Conservation (phyloP, 2,888 invertebrate genomes). For the Tinea trinotella region DNA sequence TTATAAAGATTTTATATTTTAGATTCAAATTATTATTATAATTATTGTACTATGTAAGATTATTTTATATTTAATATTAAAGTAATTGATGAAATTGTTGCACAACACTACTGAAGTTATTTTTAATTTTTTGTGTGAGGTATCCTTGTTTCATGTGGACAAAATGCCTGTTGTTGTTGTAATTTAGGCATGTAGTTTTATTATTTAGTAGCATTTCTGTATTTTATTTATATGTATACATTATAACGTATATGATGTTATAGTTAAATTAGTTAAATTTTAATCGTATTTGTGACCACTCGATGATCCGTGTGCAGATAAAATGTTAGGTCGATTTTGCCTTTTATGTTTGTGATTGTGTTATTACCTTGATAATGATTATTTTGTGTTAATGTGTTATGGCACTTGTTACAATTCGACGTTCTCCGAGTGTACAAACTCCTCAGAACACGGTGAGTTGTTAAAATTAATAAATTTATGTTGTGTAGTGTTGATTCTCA, state of each 20-base stretch:
- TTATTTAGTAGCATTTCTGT: not conserved
- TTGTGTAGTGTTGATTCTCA: not conserved
- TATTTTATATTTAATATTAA: not conserved
- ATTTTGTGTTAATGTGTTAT: slow-evolving; percentile 62
- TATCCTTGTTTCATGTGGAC: slow-evolving; percentile 17
- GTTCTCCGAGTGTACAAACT: slow-evolving; percentile 68
- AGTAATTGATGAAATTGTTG: not conserved
- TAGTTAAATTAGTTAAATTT: slow-evolving; percentile 4
- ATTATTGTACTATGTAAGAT: not conserved
- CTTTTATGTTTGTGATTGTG: slow-evolving; percentile 61
- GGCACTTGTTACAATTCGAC: slow-evolving; percentile 69
- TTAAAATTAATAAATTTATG: not conserved
- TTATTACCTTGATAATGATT: slow-evolving; percentile 57
- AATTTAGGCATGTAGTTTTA: not conserved
- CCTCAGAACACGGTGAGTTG: slow-evolving; percentile 66
- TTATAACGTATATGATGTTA: not conserved
- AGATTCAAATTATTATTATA: too few species aligned
- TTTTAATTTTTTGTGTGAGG: slow-evolving; percentile 13
- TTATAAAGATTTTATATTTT: not conserved
- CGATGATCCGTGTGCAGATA: slow-evolving; percentile 42
- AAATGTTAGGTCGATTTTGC: slow-evolving; percentile 50
- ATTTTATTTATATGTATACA: not conserved
- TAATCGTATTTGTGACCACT: not conserved
- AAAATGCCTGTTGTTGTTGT: slow-evolving; percentile 16
- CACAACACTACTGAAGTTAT: slow-evolving; percentile 8